phyloP scores from a whole-genome alignment of 2,797 vertebrate species.

The Moxostoma hubbsi region DNA sequence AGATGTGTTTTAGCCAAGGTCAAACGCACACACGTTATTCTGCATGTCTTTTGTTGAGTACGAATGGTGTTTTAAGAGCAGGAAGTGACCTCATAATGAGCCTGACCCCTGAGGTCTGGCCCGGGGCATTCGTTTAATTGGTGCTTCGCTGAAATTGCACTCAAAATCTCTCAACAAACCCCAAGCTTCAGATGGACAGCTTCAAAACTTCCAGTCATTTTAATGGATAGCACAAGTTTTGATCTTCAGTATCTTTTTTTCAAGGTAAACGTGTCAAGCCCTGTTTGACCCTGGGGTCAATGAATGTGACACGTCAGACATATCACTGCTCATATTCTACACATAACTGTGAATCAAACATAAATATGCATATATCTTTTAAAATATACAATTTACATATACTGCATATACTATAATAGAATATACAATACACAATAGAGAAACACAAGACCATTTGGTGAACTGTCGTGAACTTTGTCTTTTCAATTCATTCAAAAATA shows the following conservation, averaged over 20 bases:
- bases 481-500: too few relatives aligned
- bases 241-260: background rate
- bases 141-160: background rate
- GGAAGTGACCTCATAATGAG: conserved; percentile 42
- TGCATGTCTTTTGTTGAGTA: conserved; percentile 17
- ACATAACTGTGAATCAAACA: background rate
- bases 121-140: background rate
- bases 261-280: background rate
- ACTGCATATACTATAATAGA: too few relatives aligned
- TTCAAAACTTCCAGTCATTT: background rate
- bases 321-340: conserved; percentile 3
- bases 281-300: conserved; percentile 24
- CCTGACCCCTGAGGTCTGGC: background rate
- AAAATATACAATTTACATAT: background rate
- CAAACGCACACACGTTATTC: background rate
- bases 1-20: conserved; percentile 19
- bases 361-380: background rate
- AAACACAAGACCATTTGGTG: too few relatives aligned
- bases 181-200: background rate
- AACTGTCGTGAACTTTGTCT: too few relatives aligned
- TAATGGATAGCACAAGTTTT: background rate
- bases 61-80: conserved; percentile 1
- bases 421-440: too few relatives aligned
- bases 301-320: background rate
- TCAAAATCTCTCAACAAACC: background rate